These are phyloP conservation scores for Encarsia formosa DNA, from an alignment of 2,888 invertebrate genomes.

Conservation along the genomic window DNA sequence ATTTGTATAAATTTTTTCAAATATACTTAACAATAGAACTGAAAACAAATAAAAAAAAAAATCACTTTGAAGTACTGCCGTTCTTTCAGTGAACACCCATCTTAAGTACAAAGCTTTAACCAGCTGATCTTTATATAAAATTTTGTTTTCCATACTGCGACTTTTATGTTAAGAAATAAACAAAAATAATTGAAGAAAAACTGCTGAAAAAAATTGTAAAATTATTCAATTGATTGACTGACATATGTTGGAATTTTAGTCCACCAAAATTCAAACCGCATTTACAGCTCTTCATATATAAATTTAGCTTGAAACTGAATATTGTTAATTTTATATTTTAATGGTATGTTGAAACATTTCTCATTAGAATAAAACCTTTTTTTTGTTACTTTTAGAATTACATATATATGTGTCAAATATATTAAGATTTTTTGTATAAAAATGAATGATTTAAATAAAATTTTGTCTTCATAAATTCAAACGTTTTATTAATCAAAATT, in stretches of 20 bases:
- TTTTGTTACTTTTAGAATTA: constrained; percentile 8
- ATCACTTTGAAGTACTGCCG: constrained; percentile 38
- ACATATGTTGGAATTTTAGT: no score
- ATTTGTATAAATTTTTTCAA: constrained; percentile 20
- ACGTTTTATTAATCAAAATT: constrained; percentile 6
- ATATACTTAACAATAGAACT: constrained; percentile 1
- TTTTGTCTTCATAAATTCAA: neutral
- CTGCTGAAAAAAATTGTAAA: constrained; percentile 8
- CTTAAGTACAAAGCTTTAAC: constrained; percentile 45
- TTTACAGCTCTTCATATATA: no score
- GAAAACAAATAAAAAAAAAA: constrained; percentile 6
- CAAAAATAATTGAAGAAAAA: neutral
- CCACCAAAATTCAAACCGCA: no score
- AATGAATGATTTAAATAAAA: constrained; percentile 9
- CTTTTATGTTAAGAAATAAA: constrained; percentile 1
- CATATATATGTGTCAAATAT: constrained; percentile 17
- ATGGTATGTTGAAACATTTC: constrained; percentile 4
- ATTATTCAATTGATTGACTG: constrained; percentile 24
- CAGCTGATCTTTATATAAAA: constrained; percentile 12
- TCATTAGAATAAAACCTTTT: constrained; percentile 8
- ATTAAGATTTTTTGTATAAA: constrained; percentile 18
- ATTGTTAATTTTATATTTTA: constrained; percentile 23
- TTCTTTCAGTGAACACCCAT: constrained; percentile 44
- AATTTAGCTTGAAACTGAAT: constrained; percentile 4
- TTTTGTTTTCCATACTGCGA: constrained; percentile 18